Evolutionary conservation across 1,140 invertebrate species (phyloP).

Genomic region (Cotesia chilonis): DNA sequence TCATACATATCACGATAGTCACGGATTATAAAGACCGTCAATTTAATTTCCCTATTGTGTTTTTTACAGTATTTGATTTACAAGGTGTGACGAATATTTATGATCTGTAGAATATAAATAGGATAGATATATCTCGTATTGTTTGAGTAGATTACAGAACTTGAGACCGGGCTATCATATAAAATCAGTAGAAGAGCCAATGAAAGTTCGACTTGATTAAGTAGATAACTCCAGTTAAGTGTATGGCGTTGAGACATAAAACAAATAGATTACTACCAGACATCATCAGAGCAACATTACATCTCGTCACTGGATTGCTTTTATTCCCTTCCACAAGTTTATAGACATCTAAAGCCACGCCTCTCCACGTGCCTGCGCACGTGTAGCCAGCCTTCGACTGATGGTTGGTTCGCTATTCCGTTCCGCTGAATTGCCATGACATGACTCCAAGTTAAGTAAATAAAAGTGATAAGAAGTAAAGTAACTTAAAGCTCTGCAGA

Average conservation of each 20-base stretch:
- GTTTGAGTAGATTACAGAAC: too few relatives aligned
- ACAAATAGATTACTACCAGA: conserved; percentile 4
- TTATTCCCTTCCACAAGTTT: conserved; percentile 52
- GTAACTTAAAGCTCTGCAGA: too few relatives aligned
- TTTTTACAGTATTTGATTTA: neutral
- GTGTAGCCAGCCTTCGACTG: conserved; percentile 35
- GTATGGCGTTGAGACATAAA: neutral
- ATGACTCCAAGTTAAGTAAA: neutral
- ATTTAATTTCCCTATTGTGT: neutral
- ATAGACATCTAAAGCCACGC: conserved; percentile 48
- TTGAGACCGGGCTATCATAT: too few relatives aligned
- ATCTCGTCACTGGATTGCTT: conserved; percentile 18
- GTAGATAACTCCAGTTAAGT: neutral
- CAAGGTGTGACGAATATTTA: conserved; percentile 27
- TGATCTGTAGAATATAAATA: conserved; percentile 5
- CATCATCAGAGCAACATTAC: neutral
- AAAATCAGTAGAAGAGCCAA: neutral
- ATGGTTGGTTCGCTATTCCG: conserved; percentile 20
- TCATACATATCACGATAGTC: conserved; percentile 29
- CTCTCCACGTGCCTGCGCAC: conserved; percentile 60
- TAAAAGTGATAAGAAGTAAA: too few relatives aligned
- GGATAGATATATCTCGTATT: too few relatives aligned
- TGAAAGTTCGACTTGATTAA: neutral
- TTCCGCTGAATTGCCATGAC: neutral
- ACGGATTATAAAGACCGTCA: conserved; percentile 10